Conservation (phyloP, 2,888 invertebrate genomes). For the Philhelius pedissequus region DNA sequence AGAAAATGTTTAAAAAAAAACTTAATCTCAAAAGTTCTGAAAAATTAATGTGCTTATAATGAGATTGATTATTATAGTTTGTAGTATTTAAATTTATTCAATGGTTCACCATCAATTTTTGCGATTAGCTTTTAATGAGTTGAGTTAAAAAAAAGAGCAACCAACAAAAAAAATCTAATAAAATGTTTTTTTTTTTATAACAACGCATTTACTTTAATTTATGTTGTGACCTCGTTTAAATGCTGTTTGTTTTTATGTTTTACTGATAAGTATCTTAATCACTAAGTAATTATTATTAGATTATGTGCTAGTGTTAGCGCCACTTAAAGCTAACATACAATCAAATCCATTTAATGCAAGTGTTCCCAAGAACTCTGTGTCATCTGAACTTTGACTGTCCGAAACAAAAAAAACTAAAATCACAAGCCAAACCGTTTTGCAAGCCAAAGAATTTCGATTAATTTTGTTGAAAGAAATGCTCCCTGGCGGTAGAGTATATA, state of each 20-base stretch:
- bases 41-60: no score
- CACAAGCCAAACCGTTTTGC: constrained; percentile 4
- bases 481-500: background rate
- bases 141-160: background rate
- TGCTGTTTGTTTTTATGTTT: background rate
- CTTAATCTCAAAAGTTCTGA: no score
- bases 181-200: no score
- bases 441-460: constrained; percentile 54
- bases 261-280: background rate
- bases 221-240: constrained; percentile 34
- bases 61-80: no score
- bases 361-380: constrained; percentile 45
- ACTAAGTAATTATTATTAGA: constrained; percentile 47
- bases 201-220: background rate
- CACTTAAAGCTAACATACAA: constrained; percentile 31
- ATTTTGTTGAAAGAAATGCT: constrained; percentile 37
- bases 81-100: background rate
- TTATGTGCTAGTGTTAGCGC: constrained; percentile 49
- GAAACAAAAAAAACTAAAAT: background rate
- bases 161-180: background rate
- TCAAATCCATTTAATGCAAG: constrained; percentile 17
- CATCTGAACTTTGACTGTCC: constrained; percentile 53
- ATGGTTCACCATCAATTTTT: background rate
- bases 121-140: background rate
- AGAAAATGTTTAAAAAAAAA: no score